Conservation (phyloP, 2,113 vertebrate species). For the Pungitius pungitius region DNA sequence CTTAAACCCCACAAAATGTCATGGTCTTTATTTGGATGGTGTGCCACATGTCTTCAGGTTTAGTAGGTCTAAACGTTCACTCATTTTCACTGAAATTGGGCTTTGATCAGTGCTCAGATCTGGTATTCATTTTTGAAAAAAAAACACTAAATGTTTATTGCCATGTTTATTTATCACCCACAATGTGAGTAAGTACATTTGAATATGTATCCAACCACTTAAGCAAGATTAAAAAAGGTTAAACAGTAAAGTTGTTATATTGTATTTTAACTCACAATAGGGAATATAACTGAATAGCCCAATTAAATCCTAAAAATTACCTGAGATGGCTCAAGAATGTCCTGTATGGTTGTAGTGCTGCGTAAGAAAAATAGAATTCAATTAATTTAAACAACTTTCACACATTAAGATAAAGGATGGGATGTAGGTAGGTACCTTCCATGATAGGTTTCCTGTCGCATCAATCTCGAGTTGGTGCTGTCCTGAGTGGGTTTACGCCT, state of each 20-base stretch:
- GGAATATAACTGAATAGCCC: neutral
- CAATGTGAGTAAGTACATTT: neutral
- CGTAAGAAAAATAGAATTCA: conserved; percentile 18
- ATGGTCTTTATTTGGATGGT: neutral
- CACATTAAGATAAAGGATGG: neutral
- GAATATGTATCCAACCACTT: neutral
- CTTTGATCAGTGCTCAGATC: neutral
- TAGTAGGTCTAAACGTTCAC: neutral
- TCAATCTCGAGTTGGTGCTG: conserved; percentile 13
- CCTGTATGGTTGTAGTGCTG: conserved; percentile 62
- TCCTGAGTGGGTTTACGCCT: conserved; percentile 71
- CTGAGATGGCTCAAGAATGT: conserved; percentile 64
- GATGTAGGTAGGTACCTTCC: conserved; percentile 77
- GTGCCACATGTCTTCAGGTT: neutral
- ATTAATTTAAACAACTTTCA: neutral
- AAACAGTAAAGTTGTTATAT: neutral
- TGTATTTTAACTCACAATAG: neutral
- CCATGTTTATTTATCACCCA: neutral
- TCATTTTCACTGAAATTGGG: neutral
- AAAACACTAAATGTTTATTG: neutral
- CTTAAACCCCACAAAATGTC: neutral
- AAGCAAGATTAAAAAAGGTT: neutral
- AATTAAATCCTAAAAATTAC: conserved; percentile 55
- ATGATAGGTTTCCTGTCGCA: conserved; percentile 77
- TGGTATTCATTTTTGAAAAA: neutral